Base-by-base conservation (phyloP, 2,888 invertebrate genomes). In the Atethmia centrago region DNA sequence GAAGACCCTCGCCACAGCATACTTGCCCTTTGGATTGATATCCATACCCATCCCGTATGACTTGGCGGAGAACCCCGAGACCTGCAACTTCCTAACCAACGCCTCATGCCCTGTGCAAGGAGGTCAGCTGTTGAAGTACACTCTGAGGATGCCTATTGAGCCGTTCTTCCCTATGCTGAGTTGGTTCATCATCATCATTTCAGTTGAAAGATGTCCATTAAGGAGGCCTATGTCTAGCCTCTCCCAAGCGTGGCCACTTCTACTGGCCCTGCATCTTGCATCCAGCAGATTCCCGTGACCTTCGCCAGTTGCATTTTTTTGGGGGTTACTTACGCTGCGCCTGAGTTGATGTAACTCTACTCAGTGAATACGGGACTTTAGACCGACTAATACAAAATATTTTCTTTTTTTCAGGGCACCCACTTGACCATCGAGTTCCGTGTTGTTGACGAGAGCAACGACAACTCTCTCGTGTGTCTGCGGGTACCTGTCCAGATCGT, bases 51-150 rank as follows among this genome's bases (percentile, higher is more conserved):
- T 88, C 0, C 61, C 71, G 0, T 91, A 92, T 72, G 77, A 79
- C 61, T 87, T 93, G 28, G 85, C 74, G 0, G 82, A 74, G 0
- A 77, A 89, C 28, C 84, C 88, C 0, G 53, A 53, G 10, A 91
- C 93, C 28, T 93, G 93, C 84, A 89, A 92, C 83, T 90, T 88
- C 84, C 74, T 93, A 0, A 87, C 80, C 4, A 92, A 93, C 84
- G 83, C 90, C 42, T 89, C 88, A 83, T 93, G 89, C 19, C 84
- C 84, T 3, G 59, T 85, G 10, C 16, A 63, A 56, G 56, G 45
- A 3, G 74, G 68, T 1, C 72, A 80, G 67, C n/a, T 63, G 0
- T 45, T 84, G 40, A 55, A 66, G 19, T 87, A 85, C 67, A 87
- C 85, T 0, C 80, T 93, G 0, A 85, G 61, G 9, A 88, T 93